Evolutionary conservation across 2,797 vertebrate genomes (phyloP).

Genomic region (Acrocephalus scirpaceus): DNA sequence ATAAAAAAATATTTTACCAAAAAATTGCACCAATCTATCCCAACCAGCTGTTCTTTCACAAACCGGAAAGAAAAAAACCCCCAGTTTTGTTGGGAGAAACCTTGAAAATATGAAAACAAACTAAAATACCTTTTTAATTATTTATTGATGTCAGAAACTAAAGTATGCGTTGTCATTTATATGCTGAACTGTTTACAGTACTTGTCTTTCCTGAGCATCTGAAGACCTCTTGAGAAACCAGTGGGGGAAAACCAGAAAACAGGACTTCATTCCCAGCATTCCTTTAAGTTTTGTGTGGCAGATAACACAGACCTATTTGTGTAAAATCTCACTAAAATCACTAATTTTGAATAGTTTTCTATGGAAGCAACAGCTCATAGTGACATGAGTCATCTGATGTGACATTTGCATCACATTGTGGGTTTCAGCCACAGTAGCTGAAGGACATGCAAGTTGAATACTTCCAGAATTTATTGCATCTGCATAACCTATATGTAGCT

Average conservation of each 20-base stretch:
- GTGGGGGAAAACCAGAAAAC: conserved; percentile 50
- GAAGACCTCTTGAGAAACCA: conserved; percentile 53
- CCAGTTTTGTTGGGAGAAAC: neutral
- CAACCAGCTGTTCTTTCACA: neutral
- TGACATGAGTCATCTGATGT: neutral
- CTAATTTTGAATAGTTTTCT: neutral
- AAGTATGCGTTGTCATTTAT: conserved; percentile 37
- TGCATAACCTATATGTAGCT: neutral
- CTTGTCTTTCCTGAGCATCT: conserved; percentile 57
- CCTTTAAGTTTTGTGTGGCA: conserved; percentile 15
- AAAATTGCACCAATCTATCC: neutral
- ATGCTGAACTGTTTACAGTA: conserved; percentile 60
- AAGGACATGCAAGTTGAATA: neutral
- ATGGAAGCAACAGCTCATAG: neutral
- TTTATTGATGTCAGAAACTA: conserved; percentile 32
- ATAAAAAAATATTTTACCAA: neutral
- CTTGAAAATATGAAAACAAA: conserved; percentile 31
- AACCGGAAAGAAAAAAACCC: neutral
- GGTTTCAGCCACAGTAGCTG: neutral
- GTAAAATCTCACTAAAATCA: neutral
- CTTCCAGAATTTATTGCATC: neutral
- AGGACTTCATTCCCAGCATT: conserved; percentile 73
- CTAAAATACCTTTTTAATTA: conserved; percentile 34
- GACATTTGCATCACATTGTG: neutral
- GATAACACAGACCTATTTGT: conserved; percentile 32